A percentile compares a stretch with the other conserved stretches of the same genome.
Conservation (phyloP, 2,888 invertebrate species). For the Hedya salicella region DNA sequence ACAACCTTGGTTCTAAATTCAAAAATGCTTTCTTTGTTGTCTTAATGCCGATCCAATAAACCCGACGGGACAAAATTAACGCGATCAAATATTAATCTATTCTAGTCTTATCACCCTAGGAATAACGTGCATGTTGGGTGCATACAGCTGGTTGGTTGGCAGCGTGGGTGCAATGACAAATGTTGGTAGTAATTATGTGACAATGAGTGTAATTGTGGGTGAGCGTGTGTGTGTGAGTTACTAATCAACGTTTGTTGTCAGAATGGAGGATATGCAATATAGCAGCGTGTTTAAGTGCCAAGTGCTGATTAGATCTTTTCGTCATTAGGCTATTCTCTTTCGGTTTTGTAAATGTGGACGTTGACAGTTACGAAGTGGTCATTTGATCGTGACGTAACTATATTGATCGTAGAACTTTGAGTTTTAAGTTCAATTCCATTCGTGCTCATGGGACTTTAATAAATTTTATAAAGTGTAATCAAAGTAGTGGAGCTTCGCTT, state of each 20-base stretch:
- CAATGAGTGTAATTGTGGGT: slow-evolving; percentile 78
- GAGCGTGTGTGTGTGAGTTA: slow-evolving; percentile 52
- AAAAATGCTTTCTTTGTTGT: slow-evolving; percentile 42
- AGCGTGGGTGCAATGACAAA: slow-evolving; percentile 77
- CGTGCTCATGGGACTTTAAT: too few relatives aligned
- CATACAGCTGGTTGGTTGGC: slow-evolving; percentile 49
- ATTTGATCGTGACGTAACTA: neutral
- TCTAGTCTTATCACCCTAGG: slow-evolving; percentile 50
- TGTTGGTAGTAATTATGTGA: slow-evolving; percentile 79
- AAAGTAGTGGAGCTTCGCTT: too few relatives aligned
- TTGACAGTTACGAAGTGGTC: neutral
- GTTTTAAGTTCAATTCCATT: too few relatives aligned
- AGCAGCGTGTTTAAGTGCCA: slow-evolving; percentile 39
- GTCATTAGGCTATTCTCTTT: slow-evolving; percentile 40
- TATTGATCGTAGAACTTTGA: neutral
- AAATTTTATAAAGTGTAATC: too few relatives aligned
- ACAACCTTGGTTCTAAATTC: slow-evolving; percentile 32
- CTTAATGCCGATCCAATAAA: slow-evolving; percentile 46
- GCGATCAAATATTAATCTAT: slow-evolving; percentile 44
- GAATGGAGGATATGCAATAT: slow-evolving; percentile 52
- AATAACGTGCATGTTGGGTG: slow-evolving; percentile 54
- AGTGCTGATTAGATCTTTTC: slow-evolving; percentile 43
- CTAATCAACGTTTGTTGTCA: slow-evolving; percentile 72
- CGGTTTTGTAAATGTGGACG: slow-evolving; percentile 20
- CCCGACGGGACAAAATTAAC: slow-evolving; percentile 28